Percentiles rank a stretch among this genome's conserved stretches.
Evolutionary conservation across 2,797 vertebrate genomes (phyloP).

Genomic region (Acrossocheilus fasciatus): DNA sequence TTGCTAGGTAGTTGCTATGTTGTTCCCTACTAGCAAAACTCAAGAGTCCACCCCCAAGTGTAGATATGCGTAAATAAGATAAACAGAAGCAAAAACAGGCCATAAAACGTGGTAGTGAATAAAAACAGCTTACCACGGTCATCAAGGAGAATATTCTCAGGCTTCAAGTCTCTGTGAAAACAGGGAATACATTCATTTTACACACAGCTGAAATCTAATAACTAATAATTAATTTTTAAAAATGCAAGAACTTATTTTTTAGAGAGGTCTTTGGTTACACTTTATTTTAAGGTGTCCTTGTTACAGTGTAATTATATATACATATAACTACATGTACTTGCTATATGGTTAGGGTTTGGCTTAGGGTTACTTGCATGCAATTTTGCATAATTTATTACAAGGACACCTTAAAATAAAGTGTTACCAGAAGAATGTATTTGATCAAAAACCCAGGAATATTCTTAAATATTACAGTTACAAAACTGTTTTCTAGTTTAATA

Average conservation of each 20-base stretch:
- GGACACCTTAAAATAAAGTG: too few relatives aligned
- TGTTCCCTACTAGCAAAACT: not conserved
- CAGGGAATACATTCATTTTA: not conserved
- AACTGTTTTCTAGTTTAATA: not conserved
- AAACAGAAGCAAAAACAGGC: not conserved
- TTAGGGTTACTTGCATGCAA: not conserved
- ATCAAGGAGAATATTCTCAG: constrained; percentile 96
- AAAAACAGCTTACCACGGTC: constrained; percentile 85
- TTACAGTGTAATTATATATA: too few relatives aligned
- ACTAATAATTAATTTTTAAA: too few relatives aligned
- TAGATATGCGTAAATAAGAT: not conserved
- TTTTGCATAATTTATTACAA: not conserved
- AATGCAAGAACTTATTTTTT: not conserved
- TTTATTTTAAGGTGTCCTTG: too few relatives aligned
- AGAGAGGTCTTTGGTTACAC: not conserved
- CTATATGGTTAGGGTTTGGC: not conserved
- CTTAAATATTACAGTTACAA: not conserved
- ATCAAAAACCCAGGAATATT: not conserved
- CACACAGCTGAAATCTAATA: not conserved
- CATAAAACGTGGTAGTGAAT: not conserved
- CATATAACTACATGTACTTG: not conserved
- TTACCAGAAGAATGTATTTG: not conserved
- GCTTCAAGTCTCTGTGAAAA: constrained; percentile 90
- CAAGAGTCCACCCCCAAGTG: not conserved
- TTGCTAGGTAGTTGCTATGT: not conserved